Percentiles rank a stretch among this genome's conserved stretches.
Conservation (phyloP, 2,888 invertebrate species). For the Chesias legatella region DNA sequence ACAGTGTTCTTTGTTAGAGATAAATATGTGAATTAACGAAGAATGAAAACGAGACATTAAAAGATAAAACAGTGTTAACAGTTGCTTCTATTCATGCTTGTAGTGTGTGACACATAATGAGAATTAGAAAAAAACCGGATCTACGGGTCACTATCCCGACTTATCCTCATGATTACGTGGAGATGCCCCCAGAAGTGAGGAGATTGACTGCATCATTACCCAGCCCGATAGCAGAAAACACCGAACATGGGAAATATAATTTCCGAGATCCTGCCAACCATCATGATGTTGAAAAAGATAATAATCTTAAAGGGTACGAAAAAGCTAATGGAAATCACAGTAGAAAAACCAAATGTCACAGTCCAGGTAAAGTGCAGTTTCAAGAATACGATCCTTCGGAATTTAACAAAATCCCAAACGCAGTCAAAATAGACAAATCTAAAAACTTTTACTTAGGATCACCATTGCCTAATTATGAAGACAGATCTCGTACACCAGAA, state of each 20-base stretch:
- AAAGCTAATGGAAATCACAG: neutral
- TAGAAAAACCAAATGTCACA: too few species aligned
- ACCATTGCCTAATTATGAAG: slow-evolving; percentile 5
- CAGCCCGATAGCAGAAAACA: slow-evolving; percentile 4
- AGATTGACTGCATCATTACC: slow-evolving; percentile 32
- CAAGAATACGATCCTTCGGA: too few species aligned
- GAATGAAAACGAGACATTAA: too few species aligned
- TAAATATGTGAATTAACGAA: neutral
- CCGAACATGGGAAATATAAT: slow-evolving; percentile 2
- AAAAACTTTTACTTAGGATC: slow-evolving; percentile 8
- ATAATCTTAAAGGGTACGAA: neutral
- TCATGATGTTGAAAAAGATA: too few species aligned
- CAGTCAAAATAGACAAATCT: neutral
- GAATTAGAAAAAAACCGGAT: slow-evolving; percentile 60
- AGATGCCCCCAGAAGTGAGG: slow-evolving; percentile 60
- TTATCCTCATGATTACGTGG: slow-evolving; percentile 63
- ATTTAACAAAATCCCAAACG: too few species aligned
- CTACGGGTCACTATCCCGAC: slow-evolving; percentile 58
- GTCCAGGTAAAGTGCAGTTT: too few species aligned
- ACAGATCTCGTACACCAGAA: slow-evolving; percentile 57
- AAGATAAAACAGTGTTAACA: too few species aligned
- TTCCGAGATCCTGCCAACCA: neutral
- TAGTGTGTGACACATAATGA: slow-evolving; percentile 38
- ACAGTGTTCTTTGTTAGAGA: neutral
- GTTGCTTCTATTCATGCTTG: neutral